Conservation (phyloP, 2,113 vertebrate species). For the Brienomyrus brachyistius region DNA sequence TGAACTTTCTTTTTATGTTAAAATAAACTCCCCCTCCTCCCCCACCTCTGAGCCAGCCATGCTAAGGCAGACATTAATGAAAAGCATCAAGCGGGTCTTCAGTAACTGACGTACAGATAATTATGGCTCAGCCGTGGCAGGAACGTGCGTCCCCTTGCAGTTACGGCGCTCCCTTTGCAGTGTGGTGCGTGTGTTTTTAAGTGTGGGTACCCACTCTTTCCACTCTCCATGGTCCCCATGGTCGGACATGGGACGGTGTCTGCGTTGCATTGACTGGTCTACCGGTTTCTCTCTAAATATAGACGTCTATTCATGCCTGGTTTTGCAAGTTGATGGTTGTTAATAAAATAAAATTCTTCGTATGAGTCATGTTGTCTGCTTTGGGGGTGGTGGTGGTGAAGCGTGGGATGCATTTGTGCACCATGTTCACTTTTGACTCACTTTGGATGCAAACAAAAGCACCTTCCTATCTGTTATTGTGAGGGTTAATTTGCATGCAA, state of each 20-base stretch:
- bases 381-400: neutral
- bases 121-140: slow-evolving; percentile 69
- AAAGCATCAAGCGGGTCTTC: slow-evolving; percentile 69
- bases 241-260: neutral
- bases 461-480: neutral
- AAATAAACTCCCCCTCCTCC: slow-evolving; percentile 37
- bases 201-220: neutral
- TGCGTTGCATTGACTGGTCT: neutral
- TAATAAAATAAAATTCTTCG: neutral
- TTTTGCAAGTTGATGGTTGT: neutral
- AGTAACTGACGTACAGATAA: slow-evolving; percentile 68
- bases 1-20: slow-evolving; percentile 62
- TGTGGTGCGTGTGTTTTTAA: neutral
- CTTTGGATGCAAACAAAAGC: neutral
- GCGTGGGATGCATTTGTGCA: neutral
- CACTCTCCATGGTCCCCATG: neutral
- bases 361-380: neutral
- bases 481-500: neutral
- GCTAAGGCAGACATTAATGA: slow-evolving; percentile 70
- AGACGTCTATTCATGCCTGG: neutral
- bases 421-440: neutral
- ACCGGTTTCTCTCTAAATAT: slow-evolving; percentile 12
- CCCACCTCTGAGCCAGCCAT: slow-evolving; percentile 41
- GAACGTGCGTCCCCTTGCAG: slow-evolving; percentile 52
- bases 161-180: slow-evolving; percentile 18